These are phyloP conservation scores for Synergus umbraculus DNA, from an alignment of 2,888 invertebrate species.

Conservation along the genomic window DNA sequence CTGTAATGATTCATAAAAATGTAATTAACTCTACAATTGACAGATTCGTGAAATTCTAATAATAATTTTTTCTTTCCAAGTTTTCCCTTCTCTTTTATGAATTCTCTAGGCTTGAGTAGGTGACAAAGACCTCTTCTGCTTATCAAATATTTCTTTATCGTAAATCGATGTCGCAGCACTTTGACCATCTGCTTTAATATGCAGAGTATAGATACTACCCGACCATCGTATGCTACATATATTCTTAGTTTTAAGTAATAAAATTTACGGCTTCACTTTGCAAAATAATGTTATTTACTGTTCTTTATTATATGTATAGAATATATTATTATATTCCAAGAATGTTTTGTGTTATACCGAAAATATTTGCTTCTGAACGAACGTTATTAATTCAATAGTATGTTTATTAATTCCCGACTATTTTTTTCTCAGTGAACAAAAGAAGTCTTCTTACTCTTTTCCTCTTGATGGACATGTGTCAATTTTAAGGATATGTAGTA, in stretches of 20 bases:
- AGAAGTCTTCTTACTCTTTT: neutral
- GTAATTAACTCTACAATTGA: neutral
- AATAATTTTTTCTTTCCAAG: neutral
- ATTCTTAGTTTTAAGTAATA: neutral
- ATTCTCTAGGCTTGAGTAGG: neutral
- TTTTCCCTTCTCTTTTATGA: neutral
- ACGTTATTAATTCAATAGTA: too few species aligned
- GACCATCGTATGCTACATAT: neutral
- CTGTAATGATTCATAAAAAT: slow-evolving; percentile 52
- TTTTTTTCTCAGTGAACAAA: neutral
- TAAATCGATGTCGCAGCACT: neutral
- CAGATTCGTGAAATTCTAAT: neutral
- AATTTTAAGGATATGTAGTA: too few species aligned
- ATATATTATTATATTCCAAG: too few species aligned
- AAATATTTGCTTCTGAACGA: too few species aligned
- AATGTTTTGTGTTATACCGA: too few species aligned
- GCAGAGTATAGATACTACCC: neutral
- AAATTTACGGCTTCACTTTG: neutral
- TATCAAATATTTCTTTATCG: slow-evolving; percentile 14
- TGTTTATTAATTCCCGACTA: too few species aligned
- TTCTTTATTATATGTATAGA: too few species aligned
- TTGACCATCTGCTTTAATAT: slow-evolving; percentile 16
- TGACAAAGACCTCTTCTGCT: slow-evolving; percentile 11
- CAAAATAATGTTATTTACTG: neutral
- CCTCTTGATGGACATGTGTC: neutral